phyloP scores from a whole-genome alignment of 2,797 vertebrate genomes.

The Platyrinchus mystaceus region DNA sequence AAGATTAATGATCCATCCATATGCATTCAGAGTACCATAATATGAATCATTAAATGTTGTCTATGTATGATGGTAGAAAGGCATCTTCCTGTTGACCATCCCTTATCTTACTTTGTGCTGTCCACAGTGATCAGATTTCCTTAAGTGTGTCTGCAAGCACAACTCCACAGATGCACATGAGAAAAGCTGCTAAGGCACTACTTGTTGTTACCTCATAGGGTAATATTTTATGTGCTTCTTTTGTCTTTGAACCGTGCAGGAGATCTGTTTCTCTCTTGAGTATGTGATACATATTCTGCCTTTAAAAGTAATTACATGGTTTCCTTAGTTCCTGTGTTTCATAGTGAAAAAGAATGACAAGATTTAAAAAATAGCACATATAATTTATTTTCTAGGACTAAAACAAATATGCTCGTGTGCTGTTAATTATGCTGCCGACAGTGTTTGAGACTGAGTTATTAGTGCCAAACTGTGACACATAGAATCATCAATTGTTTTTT shows the following conservation, averaged over 20 bases:
- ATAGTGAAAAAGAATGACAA: neutral
- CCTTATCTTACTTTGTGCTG: neutral
- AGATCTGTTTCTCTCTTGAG: neutral
- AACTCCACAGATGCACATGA: neutral
- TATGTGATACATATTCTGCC: neutral
- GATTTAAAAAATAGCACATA: neutral
- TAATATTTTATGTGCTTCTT: neutral
- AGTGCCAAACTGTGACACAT: neutral
- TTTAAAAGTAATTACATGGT: neutral
- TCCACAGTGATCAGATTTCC: neutral
- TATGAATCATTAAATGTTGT: neutral
- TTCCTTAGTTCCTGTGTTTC: neutral
- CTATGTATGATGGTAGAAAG: neutral
- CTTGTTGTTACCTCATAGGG: neutral
- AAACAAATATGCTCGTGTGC: neutral
- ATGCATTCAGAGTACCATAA: neutral
- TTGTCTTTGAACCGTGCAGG: neutral
- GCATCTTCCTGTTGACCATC: neutral
- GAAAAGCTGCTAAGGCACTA: neutral
- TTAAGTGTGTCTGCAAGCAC: neutral
- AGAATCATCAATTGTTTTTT: neutral
- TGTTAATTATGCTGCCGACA: neutral
- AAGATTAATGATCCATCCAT: neutral
- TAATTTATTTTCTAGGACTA: neutral
- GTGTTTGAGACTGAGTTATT: neutral